A percentile compares a stretch with the other conserved stretches of the same genome.
Evolutionary conservation across 2,113 vertebrate genomes (phyloP).

Genomic region (Cisticola juncidis): DNA sequence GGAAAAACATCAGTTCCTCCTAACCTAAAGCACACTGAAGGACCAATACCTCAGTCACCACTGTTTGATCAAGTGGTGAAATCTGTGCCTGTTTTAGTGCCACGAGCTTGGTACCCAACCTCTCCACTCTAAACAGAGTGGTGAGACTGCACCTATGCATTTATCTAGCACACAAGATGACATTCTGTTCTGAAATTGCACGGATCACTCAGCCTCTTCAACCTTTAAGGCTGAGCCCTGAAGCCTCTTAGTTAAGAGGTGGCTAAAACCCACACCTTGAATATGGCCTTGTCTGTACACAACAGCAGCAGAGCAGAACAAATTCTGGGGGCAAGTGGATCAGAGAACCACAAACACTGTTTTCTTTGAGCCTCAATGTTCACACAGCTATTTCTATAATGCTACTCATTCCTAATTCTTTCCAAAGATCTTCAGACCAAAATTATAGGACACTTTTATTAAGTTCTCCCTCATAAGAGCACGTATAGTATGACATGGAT

Average conservation of each 20-base stretch:
- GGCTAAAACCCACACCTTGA: not conserved
- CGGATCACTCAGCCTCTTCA: not conserved
- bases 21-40: not conserved
- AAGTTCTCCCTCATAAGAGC: not conserved
- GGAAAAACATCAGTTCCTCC: not conserved
- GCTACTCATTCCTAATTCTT: not conserved
- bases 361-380: not conserved
- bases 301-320: not conserved
- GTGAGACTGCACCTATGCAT: not conserved
- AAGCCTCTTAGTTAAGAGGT: not conserved
- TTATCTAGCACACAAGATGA: not conserved
- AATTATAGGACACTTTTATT: not conserved
- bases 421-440: not conserved
- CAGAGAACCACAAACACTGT: not conserved
- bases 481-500: not conserved
- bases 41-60: not conserved
- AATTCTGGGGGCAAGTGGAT: not conserved
- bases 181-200: not conserved
- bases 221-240: not conserved
- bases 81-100: not conserved
- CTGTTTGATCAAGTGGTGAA: not conserved
- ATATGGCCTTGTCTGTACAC: not conserved
- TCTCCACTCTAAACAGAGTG: not conserved
- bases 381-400: not conserved
- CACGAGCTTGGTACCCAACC: fast-evolving